Percentiles rank a stretch among this genome's conserved stretches.
phyloP scores from a whole-genome alignment of 2,797 vertebrate genomes.

The Notolepis coatsorum region DNA sequence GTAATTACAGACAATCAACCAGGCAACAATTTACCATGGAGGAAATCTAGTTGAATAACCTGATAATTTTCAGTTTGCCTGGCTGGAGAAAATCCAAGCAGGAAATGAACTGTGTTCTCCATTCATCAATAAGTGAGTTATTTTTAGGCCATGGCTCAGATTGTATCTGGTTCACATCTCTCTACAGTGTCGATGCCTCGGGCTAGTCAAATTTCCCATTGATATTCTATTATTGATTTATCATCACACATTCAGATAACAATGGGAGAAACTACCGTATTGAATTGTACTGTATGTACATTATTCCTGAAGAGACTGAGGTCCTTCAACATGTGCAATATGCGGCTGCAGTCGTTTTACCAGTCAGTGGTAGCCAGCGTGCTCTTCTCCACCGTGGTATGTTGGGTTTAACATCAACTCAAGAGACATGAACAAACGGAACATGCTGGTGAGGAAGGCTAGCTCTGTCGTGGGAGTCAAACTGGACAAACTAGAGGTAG shows the following conservation, averaged over 20 bases:
- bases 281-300: no score
- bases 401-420: no score
- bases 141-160: constrained; percentile 58
- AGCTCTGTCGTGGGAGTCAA: no score
- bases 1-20: constrained; percentile 50
- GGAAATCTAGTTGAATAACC: constrained; percentile 66
- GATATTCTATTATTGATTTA: constrained; percentile 4
- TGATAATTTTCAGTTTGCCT: constrained; percentile 55
- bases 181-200: constrained; percentile 4
- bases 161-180: constrained; percentile 44
- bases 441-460: no score
- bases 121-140: constrained; percentile 66
- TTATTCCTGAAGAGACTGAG: no score
- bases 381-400: no score
- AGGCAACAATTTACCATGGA: constrained; percentile 49
- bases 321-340: no score
- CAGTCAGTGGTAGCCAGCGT: no score
- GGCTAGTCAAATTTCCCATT: neutral
- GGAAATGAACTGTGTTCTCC: constrained; percentile 67
- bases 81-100: constrained; percentile 63
- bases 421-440: no score
- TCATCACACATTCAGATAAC: neutral
- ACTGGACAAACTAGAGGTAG: no score
- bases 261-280: constrained; percentile 6
- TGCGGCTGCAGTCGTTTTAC: no score